Evolutionary conservation across 2,113 vertebrate genomes (phyloP).

Genomic region (Galbula dea): DNA sequence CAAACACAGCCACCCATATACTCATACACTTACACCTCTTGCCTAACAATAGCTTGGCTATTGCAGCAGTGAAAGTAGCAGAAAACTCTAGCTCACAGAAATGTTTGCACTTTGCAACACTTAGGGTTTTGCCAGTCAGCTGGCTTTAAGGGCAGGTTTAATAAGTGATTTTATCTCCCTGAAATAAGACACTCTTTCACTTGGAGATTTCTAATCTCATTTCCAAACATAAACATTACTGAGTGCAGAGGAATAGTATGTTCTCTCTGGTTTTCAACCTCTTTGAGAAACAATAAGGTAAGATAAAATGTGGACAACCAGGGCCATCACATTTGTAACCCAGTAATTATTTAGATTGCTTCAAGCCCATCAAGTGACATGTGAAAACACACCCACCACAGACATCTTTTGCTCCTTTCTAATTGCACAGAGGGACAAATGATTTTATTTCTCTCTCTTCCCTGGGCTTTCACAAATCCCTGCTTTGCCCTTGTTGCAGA

Average conservation of each 20-base stretch:
- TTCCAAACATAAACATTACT: slow-evolving; percentile 30
- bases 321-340: neutral
- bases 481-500: neutral
- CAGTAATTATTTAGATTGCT: slow-evolving; percentile 39
- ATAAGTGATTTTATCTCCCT: slow-evolving; percentile 9
- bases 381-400: slow-evolving; percentile 9
- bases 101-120: slow-evolving; percentile 16
- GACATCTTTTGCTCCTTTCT: neutral
- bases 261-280: slow-evolving; percentile 6
- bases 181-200: slow-evolving; percentile 18
- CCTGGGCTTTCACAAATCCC: neutral
- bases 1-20: neutral
- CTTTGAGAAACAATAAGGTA: slow-evolving; percentile 21
- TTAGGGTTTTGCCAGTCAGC: neutral
- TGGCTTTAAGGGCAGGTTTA: slow-evolving; percentile 19
- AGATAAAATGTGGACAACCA: slow-evolving; percentile 8
- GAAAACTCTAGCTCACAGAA: slow-evolving; percentile 28
- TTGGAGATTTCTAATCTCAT: slow-evolving; percentile 14
- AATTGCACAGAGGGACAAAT: neutral
- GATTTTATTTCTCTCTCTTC: neutral
- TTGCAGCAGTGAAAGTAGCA: slow-evolving; percentile 56
- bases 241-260: neutral
- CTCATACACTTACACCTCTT: neutral
- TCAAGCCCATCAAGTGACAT: neutral
- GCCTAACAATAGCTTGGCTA: neutral